These are phyloP conservation scores for Propithecus perrieri DNA, from an alignment of 2,797 vertebrate genomes.

Conservation along the genomic window DNA sequence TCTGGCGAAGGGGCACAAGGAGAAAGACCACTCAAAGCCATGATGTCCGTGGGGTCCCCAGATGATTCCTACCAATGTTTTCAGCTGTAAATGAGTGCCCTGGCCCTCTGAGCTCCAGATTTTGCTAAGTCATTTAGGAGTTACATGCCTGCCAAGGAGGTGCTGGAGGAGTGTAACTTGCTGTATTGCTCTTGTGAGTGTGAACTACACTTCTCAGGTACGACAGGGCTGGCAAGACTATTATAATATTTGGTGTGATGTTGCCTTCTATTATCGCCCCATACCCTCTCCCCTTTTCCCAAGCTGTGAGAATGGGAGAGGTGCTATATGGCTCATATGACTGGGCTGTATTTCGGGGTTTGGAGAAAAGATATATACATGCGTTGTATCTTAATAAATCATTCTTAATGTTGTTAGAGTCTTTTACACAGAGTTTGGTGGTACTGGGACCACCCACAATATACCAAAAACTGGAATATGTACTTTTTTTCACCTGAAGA, in stretches of 20 bases:
- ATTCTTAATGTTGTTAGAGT: not conserved
- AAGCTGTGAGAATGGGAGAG: constrained; percentile 84
- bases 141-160: constrained; percentile 78
- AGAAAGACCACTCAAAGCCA: not conserved
- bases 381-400: constrained; percentile 2
- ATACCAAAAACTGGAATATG: not conserved
- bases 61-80: not conserved
- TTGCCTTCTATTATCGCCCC: constrained; percentile 85
- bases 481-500: not conserved
- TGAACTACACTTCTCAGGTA: constrained; percentile 87
- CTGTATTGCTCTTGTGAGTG: constrained; percentile 76
- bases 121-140: constrained; percentile 78
- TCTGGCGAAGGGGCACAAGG: not conserved
- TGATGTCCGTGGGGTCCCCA: not conserved
- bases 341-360: constrained; percentile 74
- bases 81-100: not conserved
- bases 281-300: constrained; percentile 79
- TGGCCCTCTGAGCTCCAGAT: constrained; percentile 71
- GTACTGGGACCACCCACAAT: not conserved
- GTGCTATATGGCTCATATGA: constrained; percentile 83
- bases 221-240: constrained; percentile 82
- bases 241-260: constrained; percentile 87
- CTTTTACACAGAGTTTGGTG: not conserved
- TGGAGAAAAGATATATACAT: constrained; percentile 46
- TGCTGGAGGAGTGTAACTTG: constrained; percentile 71